Evolutionary conservation across 92 coral and sea anemone species (phyloP), one percentile per base, ranked within the genome.

Genomic region (Galaxea fascicularis): DNA sequence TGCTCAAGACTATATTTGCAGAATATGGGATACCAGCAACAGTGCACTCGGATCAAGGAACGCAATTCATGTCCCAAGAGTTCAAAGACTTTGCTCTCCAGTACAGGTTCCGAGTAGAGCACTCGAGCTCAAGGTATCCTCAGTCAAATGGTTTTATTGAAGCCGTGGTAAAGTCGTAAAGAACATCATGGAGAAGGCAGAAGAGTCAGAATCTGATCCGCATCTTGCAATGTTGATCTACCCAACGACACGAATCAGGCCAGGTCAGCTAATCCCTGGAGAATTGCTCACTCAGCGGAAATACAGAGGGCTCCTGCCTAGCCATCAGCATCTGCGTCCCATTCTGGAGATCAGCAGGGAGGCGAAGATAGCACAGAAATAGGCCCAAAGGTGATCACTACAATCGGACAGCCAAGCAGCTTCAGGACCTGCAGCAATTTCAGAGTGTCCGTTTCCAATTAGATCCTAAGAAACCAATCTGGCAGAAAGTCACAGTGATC

Each of bases 11-110:
- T 9, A 12, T 71, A 15, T 71, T 41, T 71, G 0, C 57, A 31
- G 76, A 71, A 71, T n/a, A 71, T 71, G 76, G 76, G 76, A 44
- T 71, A 66, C 72, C 47, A 26, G 24, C 12, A 26, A 66, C 17
- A 24, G 27, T 59, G 66, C 22, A 17, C 64, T 20, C 64, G 17
- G 64, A 58, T 58, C 64, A 58, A 58, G 64, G 64, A 58, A 58
- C 64, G 20, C 64, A 58, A 18, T 58, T 58, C 22, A 17, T 20
- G 17, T 58, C 64, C 25, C 25, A 58, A 27, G 64, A 58, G 64
- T 58, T 58, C 64, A 58, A 17, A 58, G 64, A 18, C 20, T 58
- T 58, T 58, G 64, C 64, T 18, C 18, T 8, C 22, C 64, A 18
- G 64, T 20, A 58, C 25, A 58, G 64, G 64, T 58, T 58, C 64